Percentiles rank a stretch among this genome's conserved stretches.
Conservation (phyloP, 2,113 vertebrate genomes). For the Saimiri boliviensis region DNA sequence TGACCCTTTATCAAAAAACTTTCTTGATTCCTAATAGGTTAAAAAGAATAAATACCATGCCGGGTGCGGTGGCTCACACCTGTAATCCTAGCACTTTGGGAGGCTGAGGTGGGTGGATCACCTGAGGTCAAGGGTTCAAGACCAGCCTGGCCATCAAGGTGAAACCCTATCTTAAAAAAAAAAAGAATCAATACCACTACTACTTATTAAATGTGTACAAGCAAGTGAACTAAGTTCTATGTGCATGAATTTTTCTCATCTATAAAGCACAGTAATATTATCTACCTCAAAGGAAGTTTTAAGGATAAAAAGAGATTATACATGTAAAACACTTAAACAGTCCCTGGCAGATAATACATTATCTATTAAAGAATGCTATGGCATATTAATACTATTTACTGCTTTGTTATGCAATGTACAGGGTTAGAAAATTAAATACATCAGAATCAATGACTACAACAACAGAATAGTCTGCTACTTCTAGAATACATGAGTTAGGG, state of each 20-base stretch:
- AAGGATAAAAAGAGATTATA: no score
- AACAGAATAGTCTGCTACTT: not conserved
- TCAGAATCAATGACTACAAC: not conserved
- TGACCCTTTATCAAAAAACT: not conserved
- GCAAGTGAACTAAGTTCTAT: not conserved
- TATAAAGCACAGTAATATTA: not conserved
- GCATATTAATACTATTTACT: not conserved
- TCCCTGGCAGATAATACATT: not conserved
- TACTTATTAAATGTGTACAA: not conserved
- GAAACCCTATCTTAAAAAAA: no score
- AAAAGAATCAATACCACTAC: constrained; percentile 8
- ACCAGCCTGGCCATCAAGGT: no score
- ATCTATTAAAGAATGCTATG: not conserved
- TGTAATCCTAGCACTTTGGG: no score
- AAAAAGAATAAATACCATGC: constrained; percentile 5
- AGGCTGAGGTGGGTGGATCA: no score
- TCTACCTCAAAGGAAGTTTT: not conserved
- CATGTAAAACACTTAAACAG: not conserved
- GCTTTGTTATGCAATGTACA: not conserved
- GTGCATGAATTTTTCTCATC: not conserved
- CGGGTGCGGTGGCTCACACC: no score
- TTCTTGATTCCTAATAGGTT: not conserved
- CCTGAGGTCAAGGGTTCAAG: no score
- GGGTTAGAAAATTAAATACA: not conserved
- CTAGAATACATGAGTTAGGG: not conserved